phyloP scores from a whole-genome alignment of 2,888 invertebrate species.

The Deilephila elpenor region DNA sequence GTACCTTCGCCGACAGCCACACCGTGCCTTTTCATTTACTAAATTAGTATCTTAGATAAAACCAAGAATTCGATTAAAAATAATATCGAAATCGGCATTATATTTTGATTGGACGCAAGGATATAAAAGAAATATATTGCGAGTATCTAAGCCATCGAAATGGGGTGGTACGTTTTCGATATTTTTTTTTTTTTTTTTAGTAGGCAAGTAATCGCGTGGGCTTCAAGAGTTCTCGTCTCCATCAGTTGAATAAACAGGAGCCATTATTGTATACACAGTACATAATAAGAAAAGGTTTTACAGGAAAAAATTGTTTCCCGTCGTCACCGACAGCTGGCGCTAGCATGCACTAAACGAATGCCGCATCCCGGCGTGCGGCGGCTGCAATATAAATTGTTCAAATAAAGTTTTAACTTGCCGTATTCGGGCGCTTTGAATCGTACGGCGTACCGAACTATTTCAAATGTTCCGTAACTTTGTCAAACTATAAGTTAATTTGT shows the following conservation, averaged over 20 bases:
- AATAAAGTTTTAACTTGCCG: conserved; percentile 10
- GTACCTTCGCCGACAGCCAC: conserved; percentile 6
- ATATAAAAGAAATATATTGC: no score
- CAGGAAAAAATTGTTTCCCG: background rate
- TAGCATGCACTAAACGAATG: background rate
- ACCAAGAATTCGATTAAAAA: no score
- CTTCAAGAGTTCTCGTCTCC: background rate
- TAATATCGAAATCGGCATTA: no score
- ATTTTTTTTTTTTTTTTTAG: background rate
- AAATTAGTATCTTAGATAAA: background rate
- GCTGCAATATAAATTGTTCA: conserved; percentile 17
- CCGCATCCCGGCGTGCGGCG: background rate
- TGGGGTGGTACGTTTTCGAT: background rate
- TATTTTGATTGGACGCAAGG: no score
- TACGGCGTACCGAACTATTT: background rate
- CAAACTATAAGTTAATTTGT: conserved; percentile 15
- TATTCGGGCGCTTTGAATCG: conserved; percentile 6
- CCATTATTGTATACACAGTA: background rate
- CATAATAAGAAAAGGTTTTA: background rate
- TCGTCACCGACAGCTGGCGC: conserved; percentile 2
- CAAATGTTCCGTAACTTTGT: background rate
- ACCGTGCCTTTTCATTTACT: background rate
- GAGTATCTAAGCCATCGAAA: background rate
- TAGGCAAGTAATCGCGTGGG: background rate
- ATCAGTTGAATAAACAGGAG: conserved; percentile 13